A percentile compares a stretch with the other conserved stretches of the same genome.
phyloP scores from a whole-genome alignment of 2,888 invertebrate species.

The Nymphalis polychloros region DNA sequence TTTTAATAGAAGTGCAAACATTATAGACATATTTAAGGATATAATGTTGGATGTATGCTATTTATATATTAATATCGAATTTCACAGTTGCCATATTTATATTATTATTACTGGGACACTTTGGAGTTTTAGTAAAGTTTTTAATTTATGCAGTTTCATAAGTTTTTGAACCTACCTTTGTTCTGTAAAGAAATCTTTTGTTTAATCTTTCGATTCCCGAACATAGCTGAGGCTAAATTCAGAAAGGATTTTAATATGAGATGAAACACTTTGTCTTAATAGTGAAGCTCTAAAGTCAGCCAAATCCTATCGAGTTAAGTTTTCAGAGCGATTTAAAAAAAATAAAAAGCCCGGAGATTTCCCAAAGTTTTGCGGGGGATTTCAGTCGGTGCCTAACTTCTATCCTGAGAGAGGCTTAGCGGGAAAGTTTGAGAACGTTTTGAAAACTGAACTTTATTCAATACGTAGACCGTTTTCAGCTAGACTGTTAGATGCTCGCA shows the following conservation, averaged over 20 bases:
- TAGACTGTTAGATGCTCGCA: constrained; percentile 48
- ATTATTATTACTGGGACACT: too few species aligned
- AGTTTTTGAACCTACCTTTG: too few species aligned
- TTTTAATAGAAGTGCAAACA: background rate
- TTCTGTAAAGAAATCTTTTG: too few species aligned
- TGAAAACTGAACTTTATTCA: constrained; percentile 58
- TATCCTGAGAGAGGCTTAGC: constrained; percentile 57
- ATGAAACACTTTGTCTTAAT: constrained; percentile 30
- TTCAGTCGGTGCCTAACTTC: constrained; percentile 54
- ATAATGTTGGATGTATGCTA: too few species aligned
- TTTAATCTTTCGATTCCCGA: background rate
- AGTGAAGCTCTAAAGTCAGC: constrained; percentile 33
- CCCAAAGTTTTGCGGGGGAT: constrained; percentile 57
- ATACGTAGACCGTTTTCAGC: constrained; percentile 51
- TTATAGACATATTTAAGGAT: background rate
- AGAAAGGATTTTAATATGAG: constrained; percentile 19
- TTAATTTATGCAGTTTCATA: too few species aligned
- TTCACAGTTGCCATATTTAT: too few species aligned
- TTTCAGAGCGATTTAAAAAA: constrained; percentile 56
- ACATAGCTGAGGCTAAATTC: background rate
- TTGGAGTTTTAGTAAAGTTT: too few species aligned
- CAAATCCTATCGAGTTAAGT: constrained; percentile 35
- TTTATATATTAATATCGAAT: too few species aligned
- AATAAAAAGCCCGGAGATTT: constrained; percentile 63
- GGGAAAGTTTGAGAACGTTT: constrained; percentile 50